Conservation (phyloP, 2,113 vertebrate genomes). For the Danio rerio region DNA sequence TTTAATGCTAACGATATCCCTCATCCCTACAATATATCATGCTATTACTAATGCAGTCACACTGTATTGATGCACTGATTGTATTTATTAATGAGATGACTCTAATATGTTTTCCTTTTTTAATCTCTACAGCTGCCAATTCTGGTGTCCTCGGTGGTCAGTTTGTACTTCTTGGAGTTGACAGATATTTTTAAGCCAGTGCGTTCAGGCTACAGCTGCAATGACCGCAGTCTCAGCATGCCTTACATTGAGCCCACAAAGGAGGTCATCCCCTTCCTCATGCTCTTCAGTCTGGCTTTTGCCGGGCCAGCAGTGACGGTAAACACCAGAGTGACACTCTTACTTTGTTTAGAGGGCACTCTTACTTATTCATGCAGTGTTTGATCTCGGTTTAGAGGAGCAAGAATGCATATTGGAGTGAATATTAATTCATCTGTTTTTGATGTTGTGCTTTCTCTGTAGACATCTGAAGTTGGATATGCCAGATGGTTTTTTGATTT, state of each 20-base stretch:
- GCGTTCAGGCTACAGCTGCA: conserved; percentile 93
- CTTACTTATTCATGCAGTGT: neutral
- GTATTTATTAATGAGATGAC: neutral
- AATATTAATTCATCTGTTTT: neutral
- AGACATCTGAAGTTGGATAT: neutral
- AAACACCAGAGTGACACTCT: conserved; percentile 36
- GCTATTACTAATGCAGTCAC: too few species aligned
- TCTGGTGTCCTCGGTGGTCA: conserved; percentile 94
- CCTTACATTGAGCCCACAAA: conserved; percentile 93
- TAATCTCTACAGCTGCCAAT: conserved; percentile 85
- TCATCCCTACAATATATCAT: too few species aligned
- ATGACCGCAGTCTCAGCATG: conserved; percentile 95
- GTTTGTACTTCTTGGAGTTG: conserved; percentile 97
- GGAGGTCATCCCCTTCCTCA: conserved; percentile 92
- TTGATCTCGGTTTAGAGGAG: conserved; percentile 11
- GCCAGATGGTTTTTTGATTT: neutral
- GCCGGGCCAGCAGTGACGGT: conserved; percentile 94
- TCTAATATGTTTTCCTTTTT: conserved; percentile 28
- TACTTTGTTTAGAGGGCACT: neutral
- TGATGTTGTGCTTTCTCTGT: neutral
- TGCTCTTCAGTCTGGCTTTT: conserved; percentile 96
- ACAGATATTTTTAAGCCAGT: conserved; percentile 97
- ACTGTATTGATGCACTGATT: too few species aligned
- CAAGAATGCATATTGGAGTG: conserved; percentile 11
- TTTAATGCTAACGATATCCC: too few species aligned